Percentiles rank a stretch among this genome's conserved stretches.
These are phyloP conservation scores for Zosterops borbonicus DNA, from an alignment of 2,113 vertebrate genomes.

Conservation along the genomic window DNA sequence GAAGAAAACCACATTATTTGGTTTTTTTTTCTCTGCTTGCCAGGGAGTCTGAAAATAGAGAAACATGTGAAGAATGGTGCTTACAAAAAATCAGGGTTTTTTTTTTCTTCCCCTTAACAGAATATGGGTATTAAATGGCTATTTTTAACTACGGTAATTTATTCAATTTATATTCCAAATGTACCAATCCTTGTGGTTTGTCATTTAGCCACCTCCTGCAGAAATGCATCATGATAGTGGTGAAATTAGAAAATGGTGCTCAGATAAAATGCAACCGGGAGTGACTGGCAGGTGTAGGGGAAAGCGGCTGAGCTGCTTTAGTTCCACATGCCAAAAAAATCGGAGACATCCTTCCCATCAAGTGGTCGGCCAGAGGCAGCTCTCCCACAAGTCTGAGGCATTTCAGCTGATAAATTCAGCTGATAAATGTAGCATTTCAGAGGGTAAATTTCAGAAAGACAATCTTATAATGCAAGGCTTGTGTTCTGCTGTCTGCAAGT, in stretches of 20 bases:
- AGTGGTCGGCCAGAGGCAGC: constrained; percentile 21
- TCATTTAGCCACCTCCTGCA: neutral
- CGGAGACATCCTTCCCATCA: neutral
- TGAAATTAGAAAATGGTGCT: constrained; percentile 32
- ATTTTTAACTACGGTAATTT: constrained; percentile 11
- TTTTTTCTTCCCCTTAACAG: neutral
- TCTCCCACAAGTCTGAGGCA: constrained; percentile 26
- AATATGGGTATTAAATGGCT: neutral
- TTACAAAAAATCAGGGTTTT: neutral
- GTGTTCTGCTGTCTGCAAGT: neutral
- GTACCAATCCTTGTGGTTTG: neutral
- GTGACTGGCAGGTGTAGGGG: constrained; percentile 21
- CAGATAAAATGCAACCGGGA: constrained; percentile 7
- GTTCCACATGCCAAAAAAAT: neutral
- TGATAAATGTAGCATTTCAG: constrained; percentile 6
- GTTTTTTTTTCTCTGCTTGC: neutral
- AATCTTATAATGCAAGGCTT: neutral
- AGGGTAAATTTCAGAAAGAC: neutral
- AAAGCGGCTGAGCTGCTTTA: neutral
- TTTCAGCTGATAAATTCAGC: constrained; percentile 36
- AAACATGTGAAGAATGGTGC: neutral
- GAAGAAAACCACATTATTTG: neutral
- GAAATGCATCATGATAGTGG: neutral
- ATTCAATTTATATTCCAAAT: neutral
- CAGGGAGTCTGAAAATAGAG: neutral